Evolutionary conservation across 1,140 invertebrate species (phyloP).

Genomic region (Leptoteleia sp.): DNA sequence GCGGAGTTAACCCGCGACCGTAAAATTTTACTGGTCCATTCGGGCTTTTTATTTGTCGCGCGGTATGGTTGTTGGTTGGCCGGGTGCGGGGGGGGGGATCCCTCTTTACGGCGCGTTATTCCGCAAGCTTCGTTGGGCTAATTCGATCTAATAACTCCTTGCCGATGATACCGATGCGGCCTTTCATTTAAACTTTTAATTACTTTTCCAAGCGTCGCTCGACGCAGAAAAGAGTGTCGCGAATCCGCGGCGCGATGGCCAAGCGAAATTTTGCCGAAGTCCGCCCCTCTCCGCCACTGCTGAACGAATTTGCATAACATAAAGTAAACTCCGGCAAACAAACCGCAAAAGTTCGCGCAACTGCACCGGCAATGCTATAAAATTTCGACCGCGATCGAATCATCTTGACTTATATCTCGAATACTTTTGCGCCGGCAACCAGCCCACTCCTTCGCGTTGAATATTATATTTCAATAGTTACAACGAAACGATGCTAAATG

Average conservation of each 20-base stretch:
- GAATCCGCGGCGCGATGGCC: background rate
- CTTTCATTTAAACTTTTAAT: constrained; percentile 22
- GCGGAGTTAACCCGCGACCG: constrained; percentile 8
- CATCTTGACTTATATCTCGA: background rate
- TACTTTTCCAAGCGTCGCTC: background rate
- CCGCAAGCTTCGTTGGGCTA: background rate
- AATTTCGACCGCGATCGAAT: background rate
- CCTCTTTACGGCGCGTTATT: constrained; percentile 8
- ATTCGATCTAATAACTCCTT: constrained; percentile 6
- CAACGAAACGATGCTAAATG: too few relatives aligned
- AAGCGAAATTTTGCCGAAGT: constrained; percentile 2
- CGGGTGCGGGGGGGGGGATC: too few relatives aligned
- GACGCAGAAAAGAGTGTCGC: constrained; percentile 1
- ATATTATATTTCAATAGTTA: too few relatives aligned
- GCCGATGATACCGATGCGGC: background rate
- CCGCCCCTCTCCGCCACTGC: too few relatives aligned
- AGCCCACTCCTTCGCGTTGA: too few relatives aligned
- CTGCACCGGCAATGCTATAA: background rate
- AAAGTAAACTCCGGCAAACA: constrained; percentile 1
- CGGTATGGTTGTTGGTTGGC: constrained; percentile 2
- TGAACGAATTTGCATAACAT: constrained; percentile 15
- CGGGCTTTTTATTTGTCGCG: constrained; percentile 16
- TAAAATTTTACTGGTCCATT: constrained; percentile 31
- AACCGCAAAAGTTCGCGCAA: constrained; percentile 9
- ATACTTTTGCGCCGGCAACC: too few relatives aligned